These are phyloP conservation scores for Sipha flava DNA, from an alignment of 1,140 invertebrate genomes.

Conservation along the genomic window DNA sequence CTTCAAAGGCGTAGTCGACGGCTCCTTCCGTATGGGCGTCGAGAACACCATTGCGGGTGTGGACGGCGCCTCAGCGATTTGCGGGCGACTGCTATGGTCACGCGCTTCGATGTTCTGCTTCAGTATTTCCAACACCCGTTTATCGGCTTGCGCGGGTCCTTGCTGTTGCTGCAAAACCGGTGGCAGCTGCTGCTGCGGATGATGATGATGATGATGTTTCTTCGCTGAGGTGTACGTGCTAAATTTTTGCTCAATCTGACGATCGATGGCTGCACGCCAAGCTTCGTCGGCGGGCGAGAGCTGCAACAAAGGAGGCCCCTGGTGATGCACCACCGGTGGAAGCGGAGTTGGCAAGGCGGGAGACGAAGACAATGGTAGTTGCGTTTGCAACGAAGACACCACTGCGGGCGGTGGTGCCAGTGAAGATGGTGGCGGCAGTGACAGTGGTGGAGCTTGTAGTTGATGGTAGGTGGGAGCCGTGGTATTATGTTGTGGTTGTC, in stretches of 20 bases:
- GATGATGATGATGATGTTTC: slow-evolving; percentile 34
- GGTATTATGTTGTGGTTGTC: slow-evolving; percentile 2
- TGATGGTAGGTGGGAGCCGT: background rate
- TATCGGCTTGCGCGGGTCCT: slow-evolving; percentile 46
- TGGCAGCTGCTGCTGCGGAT: background rate
- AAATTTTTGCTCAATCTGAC: slow-evolving; percentile 50
- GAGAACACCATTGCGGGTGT: slow-evolving; percentile 10
- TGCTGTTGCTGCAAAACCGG: background rate
- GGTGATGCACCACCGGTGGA: background rate
- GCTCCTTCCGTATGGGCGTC: background rate
- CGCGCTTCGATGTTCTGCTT: slow-evolving; percentile 61
- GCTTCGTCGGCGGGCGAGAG: slow-evolving; percentile 40
- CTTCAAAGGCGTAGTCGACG: slow-evolving; percentile 2
- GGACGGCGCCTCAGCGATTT: slow-evolving; percentile 35
- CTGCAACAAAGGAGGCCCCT: background rate
- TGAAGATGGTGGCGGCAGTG: background rate
- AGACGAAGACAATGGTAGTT: slow-evolving; percentile 34
- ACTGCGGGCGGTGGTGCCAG: background rate
- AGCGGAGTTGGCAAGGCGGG: background rate
- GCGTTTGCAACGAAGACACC: background rate
- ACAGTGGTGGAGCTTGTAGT: background rate
- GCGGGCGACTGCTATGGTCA: slow-evolving; percentile 47
- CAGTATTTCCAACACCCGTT: slow-evolving; percentile 57
- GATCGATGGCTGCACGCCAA: slow-evolving; percentile 49
- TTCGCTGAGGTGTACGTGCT: slow-evolving; percentile 37